Conservation (phyloP, 1,140 invertebrate genomes). For the Penaeus indicus region DNA sequence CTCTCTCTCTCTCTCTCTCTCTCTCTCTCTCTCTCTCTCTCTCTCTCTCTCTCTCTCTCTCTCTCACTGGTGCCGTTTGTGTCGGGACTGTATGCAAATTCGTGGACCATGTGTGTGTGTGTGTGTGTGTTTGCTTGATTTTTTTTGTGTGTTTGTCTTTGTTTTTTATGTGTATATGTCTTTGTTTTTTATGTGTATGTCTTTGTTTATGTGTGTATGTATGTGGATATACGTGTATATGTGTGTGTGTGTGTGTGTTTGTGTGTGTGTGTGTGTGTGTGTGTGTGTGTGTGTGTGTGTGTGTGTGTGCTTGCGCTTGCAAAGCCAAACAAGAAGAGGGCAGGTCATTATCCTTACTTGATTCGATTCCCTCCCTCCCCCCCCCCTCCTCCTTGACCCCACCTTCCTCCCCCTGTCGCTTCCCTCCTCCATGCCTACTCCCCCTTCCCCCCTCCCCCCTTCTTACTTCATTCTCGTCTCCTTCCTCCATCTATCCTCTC, state of each 20-base stretch:
- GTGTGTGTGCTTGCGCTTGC: not conserved
- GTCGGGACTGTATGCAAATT: no score
- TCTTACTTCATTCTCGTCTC: not conserved
- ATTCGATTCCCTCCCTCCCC: no score
- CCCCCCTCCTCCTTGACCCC: no score
- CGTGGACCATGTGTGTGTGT: constrained; percentile 5
- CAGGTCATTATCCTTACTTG: no score
- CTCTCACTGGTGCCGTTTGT: no score
- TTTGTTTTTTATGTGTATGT: not conserved
- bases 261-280: constrained; percentile 27
- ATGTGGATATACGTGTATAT: constrained; percentile 1
- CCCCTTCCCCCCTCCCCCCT: not conserved
- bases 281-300: not conserved
- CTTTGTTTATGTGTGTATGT: not conserved
- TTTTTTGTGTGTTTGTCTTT: not conserved
- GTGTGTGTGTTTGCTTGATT: not conserved
- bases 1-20: no score
- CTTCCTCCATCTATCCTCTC: not conserved
- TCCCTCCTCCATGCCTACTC: not conserved
- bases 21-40: no score
- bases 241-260: constrained; percentile 15
- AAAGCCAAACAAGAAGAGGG: no score
- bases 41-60: no score
- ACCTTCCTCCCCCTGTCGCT: not conserved
- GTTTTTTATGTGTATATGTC: no score